Conservation (phyloP, 2,113 vertebrate species). For the Dromas ardeola region DNA sequence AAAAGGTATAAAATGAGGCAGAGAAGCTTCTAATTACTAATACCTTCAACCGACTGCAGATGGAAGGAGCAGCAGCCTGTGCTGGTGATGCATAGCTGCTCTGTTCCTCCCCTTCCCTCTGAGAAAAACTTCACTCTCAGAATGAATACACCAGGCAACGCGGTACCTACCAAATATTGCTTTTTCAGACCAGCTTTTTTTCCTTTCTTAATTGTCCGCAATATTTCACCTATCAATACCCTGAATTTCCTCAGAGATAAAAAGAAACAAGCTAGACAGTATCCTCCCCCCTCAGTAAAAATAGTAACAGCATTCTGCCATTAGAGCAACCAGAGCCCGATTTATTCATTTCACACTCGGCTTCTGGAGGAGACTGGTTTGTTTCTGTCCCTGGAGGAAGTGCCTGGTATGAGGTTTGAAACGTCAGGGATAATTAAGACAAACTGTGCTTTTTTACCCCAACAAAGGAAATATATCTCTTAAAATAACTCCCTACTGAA, state of each 20-base stretch:
- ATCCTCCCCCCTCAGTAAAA: slow-evolving; percentile 19
- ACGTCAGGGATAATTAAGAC: slow-evolving; percentile 77
- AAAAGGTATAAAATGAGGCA: not conserved
- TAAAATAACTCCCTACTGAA: slow-evolving; percentile 72
- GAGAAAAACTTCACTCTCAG: slow-evolving; percentile 33
- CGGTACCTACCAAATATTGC: slow-evolving; percentile 33
- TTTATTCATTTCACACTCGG: slow-evolving; percentile 68
- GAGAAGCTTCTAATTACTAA: not conserved
- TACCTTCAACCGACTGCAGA: not conserved
- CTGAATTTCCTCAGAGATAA: slow-evolving; percentile 43
- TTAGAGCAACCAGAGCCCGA: slow-evolving; percentile 33
- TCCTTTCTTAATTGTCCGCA: slow-evolving; percentile 55
- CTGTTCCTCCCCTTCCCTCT: slow-evolving; percentile 10
- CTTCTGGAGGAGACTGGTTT: slow-evolving; percentile 61
- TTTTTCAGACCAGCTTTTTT: slow-evolving; percentile 17
- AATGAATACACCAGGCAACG: slow-evolving; percentile 22
- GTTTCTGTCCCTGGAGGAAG: slow-evolving; percentile 68
- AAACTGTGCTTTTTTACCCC: slow-evolving; percentile 70
- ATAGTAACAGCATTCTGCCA: not conserved
- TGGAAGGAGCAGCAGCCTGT: not conserved
- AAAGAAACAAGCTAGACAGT: slow-evolving; percentile 21
- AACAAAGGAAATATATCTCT: slow-evolving; percentile 73
- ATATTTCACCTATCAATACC: slow-evolving; percentile 43
- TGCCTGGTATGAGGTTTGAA: slow-evolving; percentile 65
- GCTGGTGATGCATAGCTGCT: not conserved